Evolutionary conservation across 2,797 vertebrate genomes (phyloP), one percentile per base, ranked within the genome.

Genomic region (Caiman crocodilus): DNA sequence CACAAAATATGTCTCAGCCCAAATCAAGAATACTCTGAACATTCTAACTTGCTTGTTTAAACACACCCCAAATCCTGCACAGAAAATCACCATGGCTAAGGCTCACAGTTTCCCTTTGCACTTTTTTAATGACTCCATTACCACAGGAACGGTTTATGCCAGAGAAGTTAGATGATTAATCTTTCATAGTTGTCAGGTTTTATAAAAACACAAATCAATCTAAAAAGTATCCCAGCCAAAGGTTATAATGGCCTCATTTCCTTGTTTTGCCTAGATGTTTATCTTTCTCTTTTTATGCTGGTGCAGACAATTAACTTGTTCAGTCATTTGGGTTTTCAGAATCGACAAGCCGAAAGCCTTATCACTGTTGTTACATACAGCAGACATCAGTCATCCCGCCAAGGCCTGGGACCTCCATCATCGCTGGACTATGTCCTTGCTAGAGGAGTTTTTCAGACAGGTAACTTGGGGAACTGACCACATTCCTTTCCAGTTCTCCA

Each of bases 391-490:
- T 97, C 99, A 99, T 96, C 99, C 99, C 2, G 99, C 99, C 61
- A 99, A 99, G 96, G 98, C 98, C 8, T 99, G 99, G 99, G 98
- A 99, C 85, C 98, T 99, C 85, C 99, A 99, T 96, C 98, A 99
- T 83, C 99, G 98, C 95, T 99, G 99, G 99, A 99, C 99, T 79
- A 99, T 99, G 97, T 99, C 99, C 3, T 97, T 99, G 23, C 97
- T 99, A 84, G 99, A 99, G 96, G 99, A 99, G 96, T 99, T 99
- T 98, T 99, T 99, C 97, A 98, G 99, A 98, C 99, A 99, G 99
- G 99, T 99, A 96, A 90, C 10, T 77, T 76, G 56, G 23, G 57
- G 25, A 89, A 69, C 20, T 32, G 8, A 79, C 55, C 15, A 32
- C 12, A 56, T 67, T 35, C 7, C n/a, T 85, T 57, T 71, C 5